These are phyloP conservation scores for Kryphioiulus occultus DNA, from an alignment of 2,888 invertebrate genomes.

Conservation along the genomic window DNA sequence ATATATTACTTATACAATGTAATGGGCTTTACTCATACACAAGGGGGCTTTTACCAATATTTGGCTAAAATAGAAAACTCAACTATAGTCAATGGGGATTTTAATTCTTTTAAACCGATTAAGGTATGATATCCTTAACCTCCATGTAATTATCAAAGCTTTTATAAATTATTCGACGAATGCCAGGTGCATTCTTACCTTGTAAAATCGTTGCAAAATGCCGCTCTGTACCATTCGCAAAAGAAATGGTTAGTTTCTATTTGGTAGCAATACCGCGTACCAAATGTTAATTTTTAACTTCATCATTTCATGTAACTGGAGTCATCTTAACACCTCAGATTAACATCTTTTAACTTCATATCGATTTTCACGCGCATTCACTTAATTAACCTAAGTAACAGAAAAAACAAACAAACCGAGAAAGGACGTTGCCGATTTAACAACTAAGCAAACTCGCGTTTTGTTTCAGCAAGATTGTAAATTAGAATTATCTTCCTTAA, in stretches of 20 bases:
- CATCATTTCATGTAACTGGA: neutral
- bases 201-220: neutral
- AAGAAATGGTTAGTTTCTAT: neutral
- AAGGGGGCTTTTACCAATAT: neutral
- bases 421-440: neutral
- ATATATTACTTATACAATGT: neutral
- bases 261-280: neutral
- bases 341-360: neutral
- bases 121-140: slow-evolving; percentile 15
- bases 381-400: neutral
- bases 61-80: neutral
- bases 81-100: neutral
- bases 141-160: neutral
- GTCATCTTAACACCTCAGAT: neutral
- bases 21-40: neutral
- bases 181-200: slow-evolving; percentile 8
- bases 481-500: neutral
- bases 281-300: neutral
- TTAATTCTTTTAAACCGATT: neutral
- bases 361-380: neutral
- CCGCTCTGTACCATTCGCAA: neutral
- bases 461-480: neutral
- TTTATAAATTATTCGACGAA: slow-evolving; percentile 33
- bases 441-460: neutral
- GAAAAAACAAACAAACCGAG: neutral